Evolutionary conservation across 2,797 vertebrate genomes (phyloP), one percentile per base, ranked within the genome.

Genomic region (Etheostoma perlongum): DNA sequence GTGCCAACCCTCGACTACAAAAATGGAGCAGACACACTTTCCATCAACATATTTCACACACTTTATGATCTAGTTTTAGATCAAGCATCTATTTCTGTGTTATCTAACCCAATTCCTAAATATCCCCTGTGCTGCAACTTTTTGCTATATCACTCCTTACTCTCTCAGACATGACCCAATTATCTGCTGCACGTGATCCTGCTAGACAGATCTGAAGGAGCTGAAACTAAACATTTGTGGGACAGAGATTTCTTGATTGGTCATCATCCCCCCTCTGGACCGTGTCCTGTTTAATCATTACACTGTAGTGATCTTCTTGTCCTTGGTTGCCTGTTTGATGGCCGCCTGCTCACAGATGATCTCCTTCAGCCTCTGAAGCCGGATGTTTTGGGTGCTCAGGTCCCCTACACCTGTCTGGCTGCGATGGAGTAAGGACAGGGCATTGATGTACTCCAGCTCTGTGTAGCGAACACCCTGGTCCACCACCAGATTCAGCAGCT

Each of bases 271-370:
- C 12, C 36, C 10, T 46, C 21, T 69, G 57, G 11, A 36, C 58
- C 10, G 42, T 11, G 4, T 19, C 18, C 40, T 49, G 30, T 27
- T n/a, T 51, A 3, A 25, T 51, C 40, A 2, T 89, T 77, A 99
- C 72, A 99, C 98, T 0, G 98, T 99, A 30, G 98, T 99, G 93
- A 99, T 99, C 79, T 99, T 99, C 95, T 99, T 99, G 93, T 99
- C 98, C 90, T 99, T 99, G 91, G 96, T 97, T 93, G 98, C 98
- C 87, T 99, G 98, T 78, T 99, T 99, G 93, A 99, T 99, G 83
- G 97, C 98, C 0, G 98, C 98, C 91, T 99, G 98, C 91, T 99
- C 98, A 0, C 98, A 99, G 91, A 99, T 96, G 93, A 99, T 99
- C 95, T 99, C 98, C 87, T 99, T 99, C 85, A 99, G 94, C 58